Base-by-base conservation (phyloP, 2,113 vertebrate species). In the Dicentrarchus labrax region DNA sequence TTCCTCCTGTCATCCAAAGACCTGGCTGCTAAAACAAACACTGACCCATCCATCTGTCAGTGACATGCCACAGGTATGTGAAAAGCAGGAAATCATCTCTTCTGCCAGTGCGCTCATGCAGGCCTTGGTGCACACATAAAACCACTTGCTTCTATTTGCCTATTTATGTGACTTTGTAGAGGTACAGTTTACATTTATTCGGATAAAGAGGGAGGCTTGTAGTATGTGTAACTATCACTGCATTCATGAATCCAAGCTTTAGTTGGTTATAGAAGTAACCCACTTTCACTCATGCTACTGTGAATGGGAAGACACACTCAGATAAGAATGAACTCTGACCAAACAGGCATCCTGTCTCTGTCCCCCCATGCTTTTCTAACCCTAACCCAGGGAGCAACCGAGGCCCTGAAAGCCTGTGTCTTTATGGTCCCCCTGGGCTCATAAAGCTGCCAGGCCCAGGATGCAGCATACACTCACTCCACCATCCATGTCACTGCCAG, bases 1-100 rank as follows among this genome's bases (percentile, higher is more conserved):
- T 95, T 95, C 94, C 94, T 90, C 81, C 59, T 84, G 82, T 85
- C 90, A 83, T 77, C 83, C 86, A 71, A 78, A 91, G 84, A 80
- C 71, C 74, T 90, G 72, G 74, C 86, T 87, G 80, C 80, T 91
- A 92, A 94, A 93, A 94, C 92, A 95, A 95, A 95, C 93, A 84
- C 22, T 82, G 80, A 88, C 78, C 85, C 83, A 70, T 93, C 89
- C 83, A 89, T 95, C 92, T 89, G 90, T 93, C 91, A 92, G 85
- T 59, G 74, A 85, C 81, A 85, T 74, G 76, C 73, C 76, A 75
- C 72, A 88, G 83, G 85, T 93, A 91, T 77, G 62, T 76, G 74
- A 76, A 83, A 85, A 82, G 78, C 87, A 93, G 92, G 89, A 94
- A 92, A 89, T 89, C 38, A 89, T 91, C 39, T 61, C 67, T 69